phyloP scores from a whole-genome alignment of 2,113 vertebrate genomes.

The Guaruba guarouba region DNA sequence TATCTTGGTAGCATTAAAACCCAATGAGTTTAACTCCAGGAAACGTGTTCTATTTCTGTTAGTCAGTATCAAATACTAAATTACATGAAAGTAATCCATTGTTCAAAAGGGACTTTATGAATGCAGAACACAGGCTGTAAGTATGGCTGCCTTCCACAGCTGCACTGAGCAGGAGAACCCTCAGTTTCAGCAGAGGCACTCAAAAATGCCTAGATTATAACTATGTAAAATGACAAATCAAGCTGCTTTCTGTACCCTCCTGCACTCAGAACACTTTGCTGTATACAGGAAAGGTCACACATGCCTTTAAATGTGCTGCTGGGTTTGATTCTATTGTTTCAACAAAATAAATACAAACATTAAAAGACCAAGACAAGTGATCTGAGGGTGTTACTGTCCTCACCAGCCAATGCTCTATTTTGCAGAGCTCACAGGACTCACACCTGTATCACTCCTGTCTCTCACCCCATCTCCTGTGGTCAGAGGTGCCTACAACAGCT shows the following conservation, averaged over 20 bases:
- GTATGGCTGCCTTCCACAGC: not conserved
- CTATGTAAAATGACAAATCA: not conserved
- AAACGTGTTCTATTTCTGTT: not conserved
- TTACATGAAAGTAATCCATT: not conserved
- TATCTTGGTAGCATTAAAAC: not conserved
- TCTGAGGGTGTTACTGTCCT: not conserved
- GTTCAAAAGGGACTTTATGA: not conserved
- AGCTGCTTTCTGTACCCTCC: not conserved
- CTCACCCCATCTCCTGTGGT: accelerated
- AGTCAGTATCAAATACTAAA: not conserved
- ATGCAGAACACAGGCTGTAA: not conserved
- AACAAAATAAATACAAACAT: not conserved
- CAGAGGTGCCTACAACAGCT: not conserved
- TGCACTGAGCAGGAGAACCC: not conserved
- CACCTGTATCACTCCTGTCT: not conserved
- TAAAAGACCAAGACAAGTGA: not conserved
- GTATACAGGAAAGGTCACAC: not conserved
- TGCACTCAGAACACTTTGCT: not conserved
- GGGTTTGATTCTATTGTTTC: not conserved
- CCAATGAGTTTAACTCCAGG: not conserved
- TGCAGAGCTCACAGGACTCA: not conserved
- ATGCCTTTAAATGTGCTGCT: not conserved
- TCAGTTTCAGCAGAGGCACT: not conserved
- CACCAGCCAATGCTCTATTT: accelerated
- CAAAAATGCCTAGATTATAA: not conserved